Evolutionary conservation across 2,888 invertebrate genomes (phyloP).

Genomic region (Sthenelais limicola): DNA sequence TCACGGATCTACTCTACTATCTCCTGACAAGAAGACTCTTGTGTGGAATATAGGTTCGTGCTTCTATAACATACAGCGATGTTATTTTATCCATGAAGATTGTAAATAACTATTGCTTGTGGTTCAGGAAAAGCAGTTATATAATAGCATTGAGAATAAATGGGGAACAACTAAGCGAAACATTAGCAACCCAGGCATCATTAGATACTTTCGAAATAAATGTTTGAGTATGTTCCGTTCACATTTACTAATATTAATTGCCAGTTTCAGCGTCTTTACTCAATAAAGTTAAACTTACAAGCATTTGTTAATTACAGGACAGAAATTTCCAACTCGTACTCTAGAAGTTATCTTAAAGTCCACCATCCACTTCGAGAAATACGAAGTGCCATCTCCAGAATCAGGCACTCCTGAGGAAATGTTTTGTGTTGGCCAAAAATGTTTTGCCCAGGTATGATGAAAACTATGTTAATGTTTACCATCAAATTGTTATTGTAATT

Average conservation of each 20-base stretch:
- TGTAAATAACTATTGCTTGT: no score
- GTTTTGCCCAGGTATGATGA: conserved; percentile 62
- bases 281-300: no score
- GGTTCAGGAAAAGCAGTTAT: no score
- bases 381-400: conserved; percentile 51
- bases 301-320: no score
- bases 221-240: no score
- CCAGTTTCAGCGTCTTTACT: no score
- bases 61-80: no score
- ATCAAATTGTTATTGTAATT: not conserved
- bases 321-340: conserved; percentile 61
- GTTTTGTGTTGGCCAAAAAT: conserved; percentile 65
- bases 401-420: conserved; percentile 56
- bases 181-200: not conserved
- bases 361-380: conserved; percentile 54
- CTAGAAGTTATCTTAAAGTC: conserved; percentile 60
- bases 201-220: not conserved
- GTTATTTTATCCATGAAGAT: no score
- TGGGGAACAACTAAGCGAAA: not conserved
- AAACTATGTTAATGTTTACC: not conserved
- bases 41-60: conserved; percentile 65
- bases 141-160: no score
- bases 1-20: conserved; percentile 60
- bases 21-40: conserved; percentile 59
- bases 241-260: no score